Percentiles rank a stretch among this genome's conserved stretches.
Conservation (phyloP, 2,888 invertebrate species). For the Coronaproctus castanopsis region DNA sequence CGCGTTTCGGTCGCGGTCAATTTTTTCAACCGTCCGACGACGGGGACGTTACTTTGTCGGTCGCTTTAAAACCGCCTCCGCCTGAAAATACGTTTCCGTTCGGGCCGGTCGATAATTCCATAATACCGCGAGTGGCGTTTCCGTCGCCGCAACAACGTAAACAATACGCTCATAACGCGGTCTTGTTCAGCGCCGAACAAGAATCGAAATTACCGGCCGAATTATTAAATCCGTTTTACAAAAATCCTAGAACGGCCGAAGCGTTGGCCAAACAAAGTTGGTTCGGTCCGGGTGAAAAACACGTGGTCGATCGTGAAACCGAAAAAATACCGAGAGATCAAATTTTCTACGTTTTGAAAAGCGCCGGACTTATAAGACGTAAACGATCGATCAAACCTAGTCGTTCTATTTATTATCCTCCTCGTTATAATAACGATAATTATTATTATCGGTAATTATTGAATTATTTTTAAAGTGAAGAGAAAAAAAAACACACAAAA, state of each 20-base stretch:
- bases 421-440: too few species aligned
- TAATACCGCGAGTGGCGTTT: neutral
- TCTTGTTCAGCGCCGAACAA: slow-evolving; percentile 25
- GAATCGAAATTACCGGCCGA: slow-evolving; percentile 52
- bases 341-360: slow-evolving; percentile 51
- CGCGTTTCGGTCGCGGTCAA: neutral
- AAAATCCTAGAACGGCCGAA: slow-evolving; percentile 49
- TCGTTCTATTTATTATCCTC: too few species aligned
- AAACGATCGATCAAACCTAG: slow-evolving; percentile 6
- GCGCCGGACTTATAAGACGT: slow-evolving; percentile 36
- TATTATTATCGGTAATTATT: too few species aligned
- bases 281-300: slow-evolving; percentile 26
- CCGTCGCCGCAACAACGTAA: slow-evolving; percentile 1
- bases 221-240: slow-evolving; percentile 50
- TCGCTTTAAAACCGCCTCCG: neutral
- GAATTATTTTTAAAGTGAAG: too few species aligned
- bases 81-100: neutral
- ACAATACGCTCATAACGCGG: slow-evolving; percentile 1
- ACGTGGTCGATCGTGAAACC: slow-evolving; percentile 52
- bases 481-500: too few species aligned
- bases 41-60: neutral
- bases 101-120: neutral
- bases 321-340: slow-evolving; percentile 58
- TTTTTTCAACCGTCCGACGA: neutral
- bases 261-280: slow-evolving; percentile 58